Conservation (phyloP, 2,797 vertebrate species). For the Alcedo atthis region DNA sequence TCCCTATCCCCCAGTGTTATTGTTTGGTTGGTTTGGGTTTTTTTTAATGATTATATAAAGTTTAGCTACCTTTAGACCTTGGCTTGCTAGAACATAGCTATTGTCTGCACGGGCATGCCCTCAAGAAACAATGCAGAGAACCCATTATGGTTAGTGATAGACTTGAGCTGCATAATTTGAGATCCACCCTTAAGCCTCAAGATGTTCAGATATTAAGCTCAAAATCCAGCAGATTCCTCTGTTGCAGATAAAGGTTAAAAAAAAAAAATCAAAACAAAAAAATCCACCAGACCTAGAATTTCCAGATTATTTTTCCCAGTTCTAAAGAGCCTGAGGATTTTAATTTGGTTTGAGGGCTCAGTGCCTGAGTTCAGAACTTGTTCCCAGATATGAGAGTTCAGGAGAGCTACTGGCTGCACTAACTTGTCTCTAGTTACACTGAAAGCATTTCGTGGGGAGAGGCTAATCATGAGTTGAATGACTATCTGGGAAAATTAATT, state of each 20-base stretch:
- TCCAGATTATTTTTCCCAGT: slow-evolving; percentile 2
- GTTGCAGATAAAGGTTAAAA: neutral
- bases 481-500: slow-evolving; percentile 33
- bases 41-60: neutral
- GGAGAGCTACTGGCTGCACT: neutral
- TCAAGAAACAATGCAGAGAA: slow-evolving; percentile 19
- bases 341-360: neutral
- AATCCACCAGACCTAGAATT: neutral
- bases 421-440: neutral
- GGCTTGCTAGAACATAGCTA: slow-evolving; percentile 27
- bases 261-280: neutral
- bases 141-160: slow-evolving; percentile 36
- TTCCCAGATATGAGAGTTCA: neutral
- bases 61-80: slow-evolving; percentile 12
- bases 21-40: neutral
- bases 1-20: neutral
- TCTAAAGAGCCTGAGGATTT: neutral
- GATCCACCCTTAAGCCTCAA: slow-evolving; percentile 32
- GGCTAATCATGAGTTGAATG: neutral
- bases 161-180: slow-evolving; percentile 5
- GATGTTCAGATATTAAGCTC: slow-evolving; percentile 26
- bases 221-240: slow-evolving; percentile 15
- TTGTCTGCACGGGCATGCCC: slow-evolving; percentile 45
- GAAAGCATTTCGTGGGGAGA: neutral
- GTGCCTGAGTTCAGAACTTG: slow-evolving; percentile 3